A percentile compares a stretch with the other conserved stretches of the same genome.
Evolutionary conservation across 2,888 invertebrate species (phyloP).

Genomic region (Cephalotes varians): DNA sequence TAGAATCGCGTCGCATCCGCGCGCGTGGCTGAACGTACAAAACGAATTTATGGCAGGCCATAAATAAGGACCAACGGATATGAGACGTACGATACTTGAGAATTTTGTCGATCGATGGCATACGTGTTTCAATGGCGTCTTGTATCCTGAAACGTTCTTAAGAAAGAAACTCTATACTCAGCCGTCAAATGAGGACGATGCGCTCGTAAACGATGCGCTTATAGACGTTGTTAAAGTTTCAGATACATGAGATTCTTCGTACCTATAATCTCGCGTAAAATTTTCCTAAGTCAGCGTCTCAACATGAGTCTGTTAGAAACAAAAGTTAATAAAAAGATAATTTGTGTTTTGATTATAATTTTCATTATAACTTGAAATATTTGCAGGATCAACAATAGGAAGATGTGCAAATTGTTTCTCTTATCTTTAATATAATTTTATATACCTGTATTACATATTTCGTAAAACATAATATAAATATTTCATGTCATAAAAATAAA

Average conservation of each 20-base stretch:
- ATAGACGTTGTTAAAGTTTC: constrained; percentile 22
- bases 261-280: background rate
- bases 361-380: background rate
- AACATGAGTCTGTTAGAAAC: background rate
- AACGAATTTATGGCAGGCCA: constrained; percentile 23
- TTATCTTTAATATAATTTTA: background rate
- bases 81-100: constrained; percentile 30
- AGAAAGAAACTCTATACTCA: constrained; percentile 5
- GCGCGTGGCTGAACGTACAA: constrained; percentile 25
- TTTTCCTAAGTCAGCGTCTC: background rate
- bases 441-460: background rate
- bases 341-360: constrained; percentile 12
- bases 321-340: constrained; percentile 12
- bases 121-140: background rate
- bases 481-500: background rate
- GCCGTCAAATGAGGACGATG: background rate
- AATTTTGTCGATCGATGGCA: constrained; percentile 24
- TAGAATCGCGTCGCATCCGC: constrained; percentile 8
- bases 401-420: background rate
- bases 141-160: background rate
- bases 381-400: background rate
- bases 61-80: constrained; percentile 43
- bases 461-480: background rate
- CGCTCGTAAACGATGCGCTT: background rate
- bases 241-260: background rate